Conservation (phyloP, 2,797 vertebrate species). For the Okamejei kenojei region DNA sequence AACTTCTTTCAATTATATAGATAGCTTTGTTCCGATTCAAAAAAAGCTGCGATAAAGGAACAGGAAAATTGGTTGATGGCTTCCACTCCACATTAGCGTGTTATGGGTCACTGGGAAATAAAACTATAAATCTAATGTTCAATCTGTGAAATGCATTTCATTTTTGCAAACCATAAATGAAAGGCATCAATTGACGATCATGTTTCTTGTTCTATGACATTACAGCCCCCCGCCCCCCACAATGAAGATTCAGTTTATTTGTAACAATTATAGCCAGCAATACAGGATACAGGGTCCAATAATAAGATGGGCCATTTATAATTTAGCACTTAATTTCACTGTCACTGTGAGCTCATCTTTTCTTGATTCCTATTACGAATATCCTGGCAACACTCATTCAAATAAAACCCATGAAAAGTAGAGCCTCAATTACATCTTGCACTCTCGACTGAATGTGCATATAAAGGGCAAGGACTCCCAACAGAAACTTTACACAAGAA, state of each 20-base stretch:
- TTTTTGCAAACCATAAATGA: constrained; percentile 85
- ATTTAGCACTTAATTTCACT: background rate
- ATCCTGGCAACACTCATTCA: background rate
- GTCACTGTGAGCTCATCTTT: background rate
- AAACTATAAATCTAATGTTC: constrained; percentile 96
- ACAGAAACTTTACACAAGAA: background rate
- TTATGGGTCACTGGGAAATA: constrained; percentile 79
- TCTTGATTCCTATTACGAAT: background rate
- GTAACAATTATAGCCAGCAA: background rate
- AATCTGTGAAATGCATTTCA: constrained; percentile 97
- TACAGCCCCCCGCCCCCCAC: background rate
- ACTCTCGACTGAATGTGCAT: background rate
- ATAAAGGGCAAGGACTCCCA: background rate
- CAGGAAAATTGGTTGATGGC: constrained; percentile 86
- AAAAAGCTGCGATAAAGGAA: constrained; percentile 99
- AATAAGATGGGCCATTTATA: background rate
- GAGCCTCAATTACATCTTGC: background rate
- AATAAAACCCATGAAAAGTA: background rate
- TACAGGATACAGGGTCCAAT: constrained; percentile 1
- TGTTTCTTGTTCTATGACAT: background rate
- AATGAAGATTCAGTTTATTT: constrained; percentile 4
- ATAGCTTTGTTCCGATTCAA: constrained; percentile 73
- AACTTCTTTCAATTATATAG: constrained; percentile 99
- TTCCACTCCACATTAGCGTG: constrained; percentile 90
- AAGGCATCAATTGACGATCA: constrained; percentile 82